Base-by-base conservation (phyloP, 2,888 invertebrate species). In the Dendrolimus pini region DNA sequence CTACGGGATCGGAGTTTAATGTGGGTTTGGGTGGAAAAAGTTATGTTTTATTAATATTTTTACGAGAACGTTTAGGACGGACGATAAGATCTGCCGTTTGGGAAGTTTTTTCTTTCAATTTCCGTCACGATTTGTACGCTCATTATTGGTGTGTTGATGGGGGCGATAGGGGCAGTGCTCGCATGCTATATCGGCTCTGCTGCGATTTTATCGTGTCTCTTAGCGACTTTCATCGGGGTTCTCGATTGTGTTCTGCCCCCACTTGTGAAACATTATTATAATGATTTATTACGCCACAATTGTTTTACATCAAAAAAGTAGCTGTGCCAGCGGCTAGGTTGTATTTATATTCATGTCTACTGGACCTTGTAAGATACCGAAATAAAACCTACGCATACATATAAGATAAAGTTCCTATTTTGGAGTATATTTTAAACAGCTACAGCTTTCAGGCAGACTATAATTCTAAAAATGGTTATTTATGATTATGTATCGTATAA, bases 41-140 rank as follows among this genome's bases (percentile, higher is more conserved):
- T 89, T 89, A 88, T 89, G 85, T 90, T 90, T 90, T 90, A 90
- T 90, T 90, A 90, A 90, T 90, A 90, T 90, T 90, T 89, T 90
- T 90, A 90, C 89, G 89, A 89, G 89, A 90, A 77, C 89, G 86
- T 89, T 90, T 90, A 90, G 88, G 81, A 76, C 68, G 75, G 69
- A 59, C 78, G 89, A 89, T 90, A 89, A 86, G 89, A 90, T 90
- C 89, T 82, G 83, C 72, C 81, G 80, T 77, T 87, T 82, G 87
- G 85, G 87, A 87, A 86, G 85, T 89, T 90, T 88, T 90, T 88
- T 90, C 88, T 89, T 89, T 89, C 87, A 83, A 89, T 89, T 88
- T 90, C 88, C 89, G 89, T 89, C 87, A 88, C 89, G 90, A 90
- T 90, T 89, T 90, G 89, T 89, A 80, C 80, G 77, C 80, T 89